These are phyloP conservation scores for Geophilus truncorum DNA, from an alignment of 2,888 invertebrate species.

Conservation along the genomic window DNA sequence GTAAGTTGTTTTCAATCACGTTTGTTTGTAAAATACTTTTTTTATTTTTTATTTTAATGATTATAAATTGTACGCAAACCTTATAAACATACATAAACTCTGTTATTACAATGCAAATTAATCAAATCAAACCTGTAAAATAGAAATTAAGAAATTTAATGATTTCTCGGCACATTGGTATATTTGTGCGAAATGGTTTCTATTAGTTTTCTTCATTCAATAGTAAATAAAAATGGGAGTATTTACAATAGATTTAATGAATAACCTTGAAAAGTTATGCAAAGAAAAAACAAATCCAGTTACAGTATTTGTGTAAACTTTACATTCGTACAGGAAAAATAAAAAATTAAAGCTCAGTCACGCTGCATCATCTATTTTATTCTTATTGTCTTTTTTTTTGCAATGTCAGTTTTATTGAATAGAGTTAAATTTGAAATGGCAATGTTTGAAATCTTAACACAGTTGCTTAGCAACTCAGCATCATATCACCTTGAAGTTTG, in stretches of 20 bases:
- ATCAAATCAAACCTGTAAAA: background rate
- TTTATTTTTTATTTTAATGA: too few species aligned
- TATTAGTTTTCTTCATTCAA: too few species aligned
- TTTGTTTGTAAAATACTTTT: background rate
- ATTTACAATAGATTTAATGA: background rate
- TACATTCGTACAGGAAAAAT: too few species aligned
- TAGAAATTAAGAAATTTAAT: background rate
- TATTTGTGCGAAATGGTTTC: background rate
- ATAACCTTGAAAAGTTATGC: background rate
- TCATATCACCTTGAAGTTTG: background rate
- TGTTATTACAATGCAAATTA: background rate
- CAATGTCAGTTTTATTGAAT: too few species aligned
- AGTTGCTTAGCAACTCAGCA: background rate
- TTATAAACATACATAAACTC: too few species aligned
- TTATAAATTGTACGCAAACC: too few species aligned
- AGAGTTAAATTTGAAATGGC: background rate
- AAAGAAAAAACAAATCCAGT: too few species aligned
- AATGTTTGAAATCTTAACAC: background rate
- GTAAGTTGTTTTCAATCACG: background rate
- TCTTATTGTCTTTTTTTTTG: background rate
- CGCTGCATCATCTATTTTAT: background rate
- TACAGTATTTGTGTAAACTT: too few species aligned
- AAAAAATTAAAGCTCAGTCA: background rate
- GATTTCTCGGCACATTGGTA: too few species aligned
- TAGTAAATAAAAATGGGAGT: background rate